Evolutionary conservation across 2,888 invertebrate genomes (phyloP).

Genomic region (Lasioglossum marginatum): DNA sequence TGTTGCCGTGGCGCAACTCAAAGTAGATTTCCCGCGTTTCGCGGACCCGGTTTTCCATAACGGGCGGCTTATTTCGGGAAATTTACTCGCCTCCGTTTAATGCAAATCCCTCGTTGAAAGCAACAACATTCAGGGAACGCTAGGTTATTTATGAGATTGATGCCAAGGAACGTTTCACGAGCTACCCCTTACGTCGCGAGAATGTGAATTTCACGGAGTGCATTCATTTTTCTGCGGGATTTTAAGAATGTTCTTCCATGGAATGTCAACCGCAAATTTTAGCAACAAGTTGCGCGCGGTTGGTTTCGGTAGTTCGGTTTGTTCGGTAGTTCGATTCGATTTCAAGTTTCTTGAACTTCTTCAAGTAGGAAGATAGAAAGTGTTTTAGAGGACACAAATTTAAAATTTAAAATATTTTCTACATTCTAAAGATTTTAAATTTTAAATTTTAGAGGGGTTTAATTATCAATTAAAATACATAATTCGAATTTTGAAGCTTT

Average conservation of each 20-base stretch:
- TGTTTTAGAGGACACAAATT: too few species aligned
- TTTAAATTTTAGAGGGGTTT: too few species aligned
- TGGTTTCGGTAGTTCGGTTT: background rate
- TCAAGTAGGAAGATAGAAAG: background rate
- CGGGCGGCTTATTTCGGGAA: conserved; percentile 13
- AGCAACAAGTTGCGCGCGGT: background rate
- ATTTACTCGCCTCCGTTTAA: conserved; percentile 27
- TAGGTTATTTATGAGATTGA: conserved; percentile 20
- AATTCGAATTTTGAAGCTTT: background rate
- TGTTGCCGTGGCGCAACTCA: background rate
- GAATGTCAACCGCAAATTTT: background rate
- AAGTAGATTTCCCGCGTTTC: conserved; percentile 13
- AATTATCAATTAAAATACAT: too few species aligned
- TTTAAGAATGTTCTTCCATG: background rate
- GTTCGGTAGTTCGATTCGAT: too few species aligned
- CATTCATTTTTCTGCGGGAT: conserved; percentile 1
- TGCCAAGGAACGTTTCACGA: conserved; percentile 6
- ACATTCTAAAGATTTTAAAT: too few species aligned
- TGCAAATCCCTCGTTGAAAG: conserved; percentile 17
- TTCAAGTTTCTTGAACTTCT: background rate
- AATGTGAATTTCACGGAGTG: background rate
- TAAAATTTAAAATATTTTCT: too few species aligned
- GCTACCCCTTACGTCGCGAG: conserved; percentile 6
- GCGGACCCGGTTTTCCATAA: conserved; percentile 3
- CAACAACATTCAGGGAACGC: conserved; percentile 24